These are phyloP conservation scores for Bellardia pandia DNA, from an alignment of 2,888 invertebrate species.

Conservation along the genomic window DNA sequence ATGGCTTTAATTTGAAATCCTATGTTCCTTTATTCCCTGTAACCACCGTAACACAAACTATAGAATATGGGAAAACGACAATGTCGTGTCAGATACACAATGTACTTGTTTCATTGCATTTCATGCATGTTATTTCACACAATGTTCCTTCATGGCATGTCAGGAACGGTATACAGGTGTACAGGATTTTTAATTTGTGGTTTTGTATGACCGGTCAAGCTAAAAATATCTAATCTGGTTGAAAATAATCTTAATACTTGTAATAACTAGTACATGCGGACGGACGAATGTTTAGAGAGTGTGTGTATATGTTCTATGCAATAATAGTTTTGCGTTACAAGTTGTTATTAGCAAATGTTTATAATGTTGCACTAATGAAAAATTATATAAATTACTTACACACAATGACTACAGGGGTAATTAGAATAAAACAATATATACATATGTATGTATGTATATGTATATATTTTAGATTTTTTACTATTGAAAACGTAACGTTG, in stretches of 20 bases:
- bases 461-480: neutral
- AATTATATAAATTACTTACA: slow-evolving; percentile 68
- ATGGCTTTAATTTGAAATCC: neutral
- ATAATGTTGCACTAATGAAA: slow-evolving; percentile 68
- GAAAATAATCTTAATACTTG: slow-evolving; percentile 44
- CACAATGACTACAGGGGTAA: slow-evolving; percentile 39
- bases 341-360: slow-evolving; percentile 66
- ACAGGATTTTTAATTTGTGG: slow-evolving; percentile 69
- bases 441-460: neutral
- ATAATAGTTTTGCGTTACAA: slow-evolving; percentile 67
- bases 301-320: neutral
- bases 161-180: neutral
- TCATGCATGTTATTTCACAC: slow-evolving; percentile 54
- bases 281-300: neutral
- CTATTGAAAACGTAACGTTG: neutral
- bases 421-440: slow-evolving; percentile 54
- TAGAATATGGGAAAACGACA: neutral
- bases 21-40: neutral
- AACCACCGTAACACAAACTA: neutral
- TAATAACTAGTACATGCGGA: neutral
- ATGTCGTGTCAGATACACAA: slow-evolving; percentile 58
- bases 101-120: slow-evolving; percentile 47
- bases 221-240: slow-evolving; percentile 47
- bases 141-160: slow-evolving; percentile 1
- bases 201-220: slow-evolving; percentile 57